Evolutionary conservation across 2,888 invertebrate species (phyloP).

Genomic region (Ceratothoa steindachneri): DNA sequence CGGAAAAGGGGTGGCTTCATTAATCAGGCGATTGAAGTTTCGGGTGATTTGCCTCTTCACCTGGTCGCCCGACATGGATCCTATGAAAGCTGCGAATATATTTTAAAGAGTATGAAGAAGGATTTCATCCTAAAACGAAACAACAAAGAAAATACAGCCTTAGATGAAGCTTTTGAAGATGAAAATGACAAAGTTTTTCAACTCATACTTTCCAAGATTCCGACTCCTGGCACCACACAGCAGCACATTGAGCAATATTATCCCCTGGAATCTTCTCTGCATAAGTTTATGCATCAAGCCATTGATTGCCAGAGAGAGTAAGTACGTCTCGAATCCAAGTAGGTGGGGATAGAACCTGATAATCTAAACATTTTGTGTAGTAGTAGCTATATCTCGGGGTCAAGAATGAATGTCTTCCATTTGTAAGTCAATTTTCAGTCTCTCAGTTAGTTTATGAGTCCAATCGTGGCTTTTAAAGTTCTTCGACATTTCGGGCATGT

Average conservation of each 20-base stretch:
- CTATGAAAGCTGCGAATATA: not conserved
- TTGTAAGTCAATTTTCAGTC: too few relatives aligned
- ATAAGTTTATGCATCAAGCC: not conserved
- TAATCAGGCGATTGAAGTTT: not conserved
- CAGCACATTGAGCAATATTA: not conserved
- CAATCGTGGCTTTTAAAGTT: too few relatives aligned
- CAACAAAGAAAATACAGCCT: not conserved
- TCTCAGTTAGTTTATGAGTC: too few relatives aligned
- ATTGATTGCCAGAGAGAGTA: not conserved
- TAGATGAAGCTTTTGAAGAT: not conserved
- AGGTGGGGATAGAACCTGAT: too few relatives aligned
- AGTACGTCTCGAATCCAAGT: too few relatives aligned
- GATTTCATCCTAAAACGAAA: conserved; percentile 4
- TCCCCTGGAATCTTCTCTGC: not conserved
- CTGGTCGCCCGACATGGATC: conserved; percentile 6
- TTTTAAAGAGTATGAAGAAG: not conserved
- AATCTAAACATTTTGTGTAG: too few relatives aligned
- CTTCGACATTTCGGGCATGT: too few relatives aligned
- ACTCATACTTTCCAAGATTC: not conserved
- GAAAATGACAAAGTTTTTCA: not conserved
- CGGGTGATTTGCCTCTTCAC: conserved; percentile 11
- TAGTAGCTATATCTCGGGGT: too few relatives aligned
- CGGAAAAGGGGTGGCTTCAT: not conserved
- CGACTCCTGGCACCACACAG: not conserved
- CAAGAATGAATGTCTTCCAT: too few relatives aligned